Evolutionary conservation across 1,140 invertebrate species (phyloP).

Genomic region (Himalopsyche phryganea): DNA sequence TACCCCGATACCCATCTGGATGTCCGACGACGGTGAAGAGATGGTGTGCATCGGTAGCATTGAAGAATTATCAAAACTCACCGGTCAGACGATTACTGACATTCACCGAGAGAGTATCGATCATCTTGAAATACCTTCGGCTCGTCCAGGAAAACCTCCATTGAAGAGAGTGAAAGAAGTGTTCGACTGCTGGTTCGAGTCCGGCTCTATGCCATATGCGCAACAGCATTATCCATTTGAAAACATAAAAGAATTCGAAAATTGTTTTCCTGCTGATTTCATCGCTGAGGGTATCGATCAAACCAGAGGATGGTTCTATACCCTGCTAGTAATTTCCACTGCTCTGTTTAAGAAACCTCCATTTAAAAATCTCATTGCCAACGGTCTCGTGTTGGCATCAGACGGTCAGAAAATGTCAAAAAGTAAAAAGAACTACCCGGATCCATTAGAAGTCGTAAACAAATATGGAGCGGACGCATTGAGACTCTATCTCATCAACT

Average conservation of each 20-base stretch:
- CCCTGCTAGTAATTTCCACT: slow-evolving; percentile 92
- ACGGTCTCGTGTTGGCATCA: slow-evolving; percentile 90
- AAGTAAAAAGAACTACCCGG: slow-evolving; percentile 97
- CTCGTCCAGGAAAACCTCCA: slow-evolving; percentile 73
- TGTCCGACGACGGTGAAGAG: slow-evolving; percentile 91
- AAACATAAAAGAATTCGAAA: slow-evolving; percentile 85
- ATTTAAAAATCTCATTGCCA: slow-evolving; percentile 96
- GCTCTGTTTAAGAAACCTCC: slow-evolving; percentile 95
- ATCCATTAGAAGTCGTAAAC: slow-evolving; percentile 86
- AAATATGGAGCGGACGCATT: slow-evolving; percentile 98
- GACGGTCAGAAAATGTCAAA: slow-evolving; percentile 99
- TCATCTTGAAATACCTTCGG: slow-evolving; percentile 89
- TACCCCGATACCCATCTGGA: slow-evolving; percentile 98
- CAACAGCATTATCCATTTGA: slow-evolving; percentile 97
- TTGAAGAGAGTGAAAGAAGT: slow-evolving; percentile 88
- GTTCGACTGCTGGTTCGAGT: slow-evolving; percentile 99
- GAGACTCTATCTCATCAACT: slow-evolving; percentile 95
- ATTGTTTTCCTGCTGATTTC: slow-evolving; percentile 97
- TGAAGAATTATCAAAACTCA: slow-evolving; percentile 80
- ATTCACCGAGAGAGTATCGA: slow-evolving; percentile 96
- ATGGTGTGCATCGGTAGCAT: slow-evolving; percentile 94
- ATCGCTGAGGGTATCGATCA: slow-evolving; percentile 99
- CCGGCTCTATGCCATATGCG: slow-evolving; percentile 98
- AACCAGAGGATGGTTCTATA: slow-evolving; percentile 99
- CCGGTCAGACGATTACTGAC: slow-evolving; percentile 80